Percentiles rank a stretch among this genome's conserved stretches.
These are phyloP conservation scores for Tetrax tetrax DNA, from an alignment of 2,113 vertebrate species.

Conservation along the genomic window DNA sequence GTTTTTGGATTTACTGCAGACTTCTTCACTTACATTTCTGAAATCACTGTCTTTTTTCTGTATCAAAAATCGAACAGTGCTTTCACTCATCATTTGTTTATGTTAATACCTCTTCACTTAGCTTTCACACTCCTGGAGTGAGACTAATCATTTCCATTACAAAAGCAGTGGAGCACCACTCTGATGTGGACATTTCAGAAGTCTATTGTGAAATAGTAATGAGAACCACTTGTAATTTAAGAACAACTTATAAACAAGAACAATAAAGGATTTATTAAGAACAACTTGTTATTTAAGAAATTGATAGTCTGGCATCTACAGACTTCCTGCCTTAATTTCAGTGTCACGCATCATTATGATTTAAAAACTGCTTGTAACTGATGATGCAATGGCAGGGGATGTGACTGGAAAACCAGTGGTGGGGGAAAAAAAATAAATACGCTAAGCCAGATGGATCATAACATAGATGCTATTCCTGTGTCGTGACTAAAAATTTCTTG, in stretches of 20 bases:
- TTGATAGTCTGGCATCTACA: not conserved
- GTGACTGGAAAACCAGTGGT: not conserved
- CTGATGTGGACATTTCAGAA: not conserved
- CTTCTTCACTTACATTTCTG: not conserved
- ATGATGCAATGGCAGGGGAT: not conserved
- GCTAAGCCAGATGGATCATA: slow-evolving; percentile 8
- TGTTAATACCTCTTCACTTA: not conserved
- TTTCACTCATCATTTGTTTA: not conserved
- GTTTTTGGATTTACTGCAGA: not conserved
- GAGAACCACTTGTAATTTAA: not conserved
- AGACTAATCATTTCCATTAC: not conserved
- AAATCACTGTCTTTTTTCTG: not conserved
- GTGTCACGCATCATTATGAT: not conserved
- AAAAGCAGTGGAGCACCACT: not conserved
- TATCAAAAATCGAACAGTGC: not conserved
- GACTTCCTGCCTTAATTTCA: not conserved
- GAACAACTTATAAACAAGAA: not conserved
- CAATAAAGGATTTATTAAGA: not conserved
- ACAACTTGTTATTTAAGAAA: not conserved
- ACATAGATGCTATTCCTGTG: slow-evolving; percentile 1
- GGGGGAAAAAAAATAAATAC: not conserved
- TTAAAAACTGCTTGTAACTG: not conserved
- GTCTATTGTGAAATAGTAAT: not conserved
- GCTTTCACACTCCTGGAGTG: not conserved
- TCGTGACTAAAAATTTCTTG: slow-evolving; percentile 16